Evolutionary conservation across 2,888 invertebrate genomes (phyloP), one percentile per base, ranked within the genome.

Genomic region (Netelia fuscicornis): DNA sequence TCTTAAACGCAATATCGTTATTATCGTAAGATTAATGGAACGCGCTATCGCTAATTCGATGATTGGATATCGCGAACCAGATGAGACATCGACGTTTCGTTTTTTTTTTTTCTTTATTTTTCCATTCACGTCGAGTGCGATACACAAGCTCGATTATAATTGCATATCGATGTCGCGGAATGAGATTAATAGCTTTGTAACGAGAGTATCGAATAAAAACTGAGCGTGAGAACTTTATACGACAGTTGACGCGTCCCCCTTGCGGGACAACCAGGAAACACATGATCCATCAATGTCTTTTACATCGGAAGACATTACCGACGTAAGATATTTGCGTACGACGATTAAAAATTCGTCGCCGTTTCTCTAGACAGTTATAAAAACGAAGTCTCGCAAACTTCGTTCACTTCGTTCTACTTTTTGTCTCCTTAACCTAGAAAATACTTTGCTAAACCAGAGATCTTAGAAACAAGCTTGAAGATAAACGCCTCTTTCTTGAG

Each of bases 281-380:
- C 77, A 77, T 74, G 81, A 84, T 77, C 65, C 68, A 13, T 37
- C 56, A 81, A 81, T 68, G 68, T 25, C 67, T 64, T 67, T 77
- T 81, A 74, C 81, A 74, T 84, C 84, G 74, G 72, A 72, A 5
- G 13, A n/a, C 5, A n/a, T 54, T 54, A 13, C n/a, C 37, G 6
- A 37, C 37, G 37, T 6, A 1, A 37, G 37, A 37, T 5, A 37
- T 37, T 37, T 6, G 37, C 37, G 37, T 37, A 37, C 6, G 6
- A 6, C 5, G 37, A 37, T 37, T 37, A 37, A 37, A 3, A 37
- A 37, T 5, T 37, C 0, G 5, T 37, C 37, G 6, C 6, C 5
- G 37, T 37, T 37, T 6, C 8, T 37, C 37, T 5, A 37, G 37
- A 37, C 6, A 37, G 6, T 37, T n/a, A 54, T 11, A 11, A 8